These are phyloP conservation scores for Trissoscelio sp. DNA, from an alignment of 2,888 invertebrate genomes.

Conservation along the genomic window DNA sequence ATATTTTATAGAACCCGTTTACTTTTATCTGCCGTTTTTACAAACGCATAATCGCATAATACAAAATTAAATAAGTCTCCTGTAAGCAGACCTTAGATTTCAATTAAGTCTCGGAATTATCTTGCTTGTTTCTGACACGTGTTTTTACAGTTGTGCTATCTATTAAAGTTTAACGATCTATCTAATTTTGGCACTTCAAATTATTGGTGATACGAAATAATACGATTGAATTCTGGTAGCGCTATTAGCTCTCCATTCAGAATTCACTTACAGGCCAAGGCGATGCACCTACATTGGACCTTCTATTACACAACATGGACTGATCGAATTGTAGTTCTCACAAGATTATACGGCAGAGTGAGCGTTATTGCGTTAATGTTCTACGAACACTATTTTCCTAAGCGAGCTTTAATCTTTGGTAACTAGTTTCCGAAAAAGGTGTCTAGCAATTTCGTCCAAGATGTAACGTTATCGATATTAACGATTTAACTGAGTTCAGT, in stretches of 20 bases:
- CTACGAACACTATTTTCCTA: conserved; percentile 27
- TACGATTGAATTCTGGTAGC: background rate
- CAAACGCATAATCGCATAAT: conserved; percentile 16
- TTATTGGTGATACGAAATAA: background rate
- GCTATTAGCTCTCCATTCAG: conserved; percentile 31
- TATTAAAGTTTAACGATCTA: conserved; percentile 21
- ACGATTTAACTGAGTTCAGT: background rate
- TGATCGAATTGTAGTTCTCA: conserved; percentile 48
- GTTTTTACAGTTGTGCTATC: background rate
- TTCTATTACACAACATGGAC: conserved; percentile 28
- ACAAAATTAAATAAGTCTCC: conserved; percentile 8
- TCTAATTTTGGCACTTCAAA: conserved; percentile 1
- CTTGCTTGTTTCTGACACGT: conserved; percentile 4
- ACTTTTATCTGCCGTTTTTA: conserved; percentile 24
- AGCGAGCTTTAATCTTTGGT: conserved; percentile 26
- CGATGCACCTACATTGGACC: conserved; percentile 14
- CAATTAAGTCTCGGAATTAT: conserved; percentile 8
- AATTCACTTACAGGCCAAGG: conserved; percentile 33
- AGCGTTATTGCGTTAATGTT: conserved; percentile 38
- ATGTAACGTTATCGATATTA: conserved; percentile 10
- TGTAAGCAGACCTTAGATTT: background rate
- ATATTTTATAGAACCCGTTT: conserved; percentile 37
- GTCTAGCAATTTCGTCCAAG: conserved; percentile 17
- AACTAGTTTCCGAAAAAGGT: conserved; percentile 23
- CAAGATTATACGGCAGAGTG: conserved; percentile 19